phyloP scores from a whole-genome alignment of 2,888 invertebrate species.

The Dyspetes luteomarginatus region DNA sequence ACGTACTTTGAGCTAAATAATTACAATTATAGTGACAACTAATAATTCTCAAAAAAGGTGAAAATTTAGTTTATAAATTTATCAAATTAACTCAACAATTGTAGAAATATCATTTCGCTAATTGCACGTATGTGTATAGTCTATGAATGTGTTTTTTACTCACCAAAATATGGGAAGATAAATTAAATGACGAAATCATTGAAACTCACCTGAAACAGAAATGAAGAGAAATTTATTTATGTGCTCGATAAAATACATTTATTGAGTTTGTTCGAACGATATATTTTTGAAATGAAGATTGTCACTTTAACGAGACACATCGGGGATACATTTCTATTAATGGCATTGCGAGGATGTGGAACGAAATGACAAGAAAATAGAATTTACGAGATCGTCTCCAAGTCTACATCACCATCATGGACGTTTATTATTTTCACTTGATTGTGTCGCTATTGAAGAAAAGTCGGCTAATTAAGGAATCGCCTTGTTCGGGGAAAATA shows the following conservation, averaged over 20 bases:
- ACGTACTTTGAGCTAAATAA: no score
- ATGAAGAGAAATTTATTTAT: conserved; percentile 30
- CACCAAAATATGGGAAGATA: conserved; percentile 24
- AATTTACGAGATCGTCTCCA: not conserved
- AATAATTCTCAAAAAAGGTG: no score
- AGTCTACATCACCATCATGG: not conserved
- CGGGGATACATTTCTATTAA: conserved; percentile 23
- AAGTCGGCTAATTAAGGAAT: conserved; percentile 48
- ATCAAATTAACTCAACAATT: not conserved
- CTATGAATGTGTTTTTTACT: conserved; percentile 27
- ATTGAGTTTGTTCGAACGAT: not conserved
- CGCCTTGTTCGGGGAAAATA: conserved; percentile 17
- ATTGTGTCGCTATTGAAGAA: conserved; percentile 1
- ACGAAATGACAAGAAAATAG: not conserved
- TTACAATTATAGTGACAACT: no score
- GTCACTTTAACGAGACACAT: not conserved
- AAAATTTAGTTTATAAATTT: no score
- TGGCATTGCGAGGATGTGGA: not conserved
- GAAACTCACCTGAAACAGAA: conserved; percentile 64
- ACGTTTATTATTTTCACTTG: conserved; percentile 30
- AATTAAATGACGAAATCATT: not conserved
- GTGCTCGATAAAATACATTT: not conserved
- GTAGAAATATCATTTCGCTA: not conserved
- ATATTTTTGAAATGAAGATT: conserved; percentile 1
- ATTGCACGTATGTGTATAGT: no score